phyloP scores from a whole-genome alignment of 2,888 invertebrate species.

The Papilio gigon region DNA sequence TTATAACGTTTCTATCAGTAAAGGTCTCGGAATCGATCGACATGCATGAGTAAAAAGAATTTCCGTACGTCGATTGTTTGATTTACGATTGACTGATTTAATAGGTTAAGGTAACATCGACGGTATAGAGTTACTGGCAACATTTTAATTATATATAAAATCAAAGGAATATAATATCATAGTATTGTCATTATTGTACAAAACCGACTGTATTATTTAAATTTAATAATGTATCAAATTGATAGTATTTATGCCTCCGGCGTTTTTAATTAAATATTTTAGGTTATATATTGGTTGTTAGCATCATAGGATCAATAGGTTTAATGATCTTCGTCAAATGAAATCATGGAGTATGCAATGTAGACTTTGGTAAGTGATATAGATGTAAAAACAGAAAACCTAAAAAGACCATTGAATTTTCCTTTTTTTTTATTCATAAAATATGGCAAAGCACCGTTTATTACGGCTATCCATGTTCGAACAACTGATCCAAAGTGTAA shows the following conservation, averaged over 20 bases:
- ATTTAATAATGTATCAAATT: too few species aligned
- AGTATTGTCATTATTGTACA: too few species aligned
- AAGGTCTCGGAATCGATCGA: neutral
- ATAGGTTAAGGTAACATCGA: conserved; percentile 11
- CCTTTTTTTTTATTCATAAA: neutral
- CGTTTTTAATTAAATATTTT: too few species aligned
- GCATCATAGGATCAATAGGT: too few species aligned
- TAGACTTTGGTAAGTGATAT: too few species aligned
- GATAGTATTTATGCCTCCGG: too few species aligned
- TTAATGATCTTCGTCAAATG: too few species aligned
- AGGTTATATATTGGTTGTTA: too few species aligned
- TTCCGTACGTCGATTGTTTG: conserved; percentile 12
- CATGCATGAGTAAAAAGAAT: conserved; percentile 15
- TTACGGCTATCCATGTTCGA: neutral
- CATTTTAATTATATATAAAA: neutral
- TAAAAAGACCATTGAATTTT: neutral
- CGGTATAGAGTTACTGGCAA: conserved; percentile 15
- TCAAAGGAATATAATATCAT: neutral
- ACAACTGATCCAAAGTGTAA: neutral
- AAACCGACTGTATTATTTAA: too few species aligned
- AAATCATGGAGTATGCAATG: too few species aligned
- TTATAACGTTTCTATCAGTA: neutral
- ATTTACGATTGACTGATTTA: conserved; percentile 10
- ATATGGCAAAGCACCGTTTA: neutral
- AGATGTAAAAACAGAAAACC: neutral